phyloP scores from a whole-genome alignment of 2,797 vertebrate genomes.

The Buceros bicornis region DNA sequence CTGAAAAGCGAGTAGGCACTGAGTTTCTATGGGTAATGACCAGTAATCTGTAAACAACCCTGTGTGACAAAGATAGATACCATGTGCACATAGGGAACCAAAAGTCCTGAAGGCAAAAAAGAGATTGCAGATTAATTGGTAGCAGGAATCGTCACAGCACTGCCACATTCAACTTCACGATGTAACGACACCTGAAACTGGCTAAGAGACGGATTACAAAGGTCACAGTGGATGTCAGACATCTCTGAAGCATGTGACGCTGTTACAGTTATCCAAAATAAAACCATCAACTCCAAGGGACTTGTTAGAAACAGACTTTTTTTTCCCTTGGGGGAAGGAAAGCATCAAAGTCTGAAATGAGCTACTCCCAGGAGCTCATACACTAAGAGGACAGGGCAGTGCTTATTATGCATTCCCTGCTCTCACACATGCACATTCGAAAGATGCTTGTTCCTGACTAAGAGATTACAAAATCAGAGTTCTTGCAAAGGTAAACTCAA shows the following conservation, averaged over 20 bases:
- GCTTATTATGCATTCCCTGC: not conserved
- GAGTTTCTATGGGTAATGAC: not conserved
- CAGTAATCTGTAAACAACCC: slow-evolving; percentile 1
- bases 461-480: not conserved
- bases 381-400: not conserved
- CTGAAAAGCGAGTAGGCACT: not conserved
- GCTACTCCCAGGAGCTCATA: not conserved
- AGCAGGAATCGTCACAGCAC: slow-evolving; percentile 24
- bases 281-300: slow-evolving; percentile 30
- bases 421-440: rapidly evolving
- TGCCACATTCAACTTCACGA: slow-evolving; percentile 18
- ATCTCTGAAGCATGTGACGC: not conserved
- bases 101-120: not conserved
- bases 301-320: slow-evolving; percentile 26
- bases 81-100: not conserved
- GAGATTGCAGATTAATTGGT: slow-evolving; percentile 48
- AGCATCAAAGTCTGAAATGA: not conserved
- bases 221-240: not conserved
- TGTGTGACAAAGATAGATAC: not conserved
- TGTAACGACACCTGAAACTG: slow-evolving; percentile 40
- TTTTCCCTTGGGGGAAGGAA: slow-evolving; percentile 15
- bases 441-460: not conserved
- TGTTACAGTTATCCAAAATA: slow-evolving; percentile 38
- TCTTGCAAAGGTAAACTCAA: not conserved
- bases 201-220: slow-evolving; percentile 2